These are phyloP conservation scores for Peromyscus californicus DNA, from an alignment of 2,113 vertebrate species.

Conservation along the genomic window DNA sequence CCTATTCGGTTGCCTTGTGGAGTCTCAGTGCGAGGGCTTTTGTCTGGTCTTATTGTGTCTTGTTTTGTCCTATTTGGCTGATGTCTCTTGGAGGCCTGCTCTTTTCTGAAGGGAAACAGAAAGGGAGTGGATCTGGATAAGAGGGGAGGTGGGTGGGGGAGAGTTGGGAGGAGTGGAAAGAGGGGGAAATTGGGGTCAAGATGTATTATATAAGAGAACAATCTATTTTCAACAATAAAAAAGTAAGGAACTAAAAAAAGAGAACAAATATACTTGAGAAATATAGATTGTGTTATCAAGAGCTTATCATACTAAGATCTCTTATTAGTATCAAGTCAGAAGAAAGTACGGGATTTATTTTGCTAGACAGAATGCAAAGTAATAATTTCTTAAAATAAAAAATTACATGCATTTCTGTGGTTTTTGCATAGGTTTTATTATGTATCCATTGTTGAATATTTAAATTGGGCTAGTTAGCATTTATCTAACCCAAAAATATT, in stretches of 20 bases:
- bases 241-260: background rate
- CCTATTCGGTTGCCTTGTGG: background rate
- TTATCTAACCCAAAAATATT: background rate
- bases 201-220: background rate
- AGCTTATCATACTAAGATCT: background rate
- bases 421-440: background rate
- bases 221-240: background rate
- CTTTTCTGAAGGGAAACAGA: background rate
- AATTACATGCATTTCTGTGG: background rate
- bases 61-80: background rate
- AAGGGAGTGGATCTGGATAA: background rate
- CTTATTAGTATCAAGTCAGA: background rate
- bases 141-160: rapidly evolving
- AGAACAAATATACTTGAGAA: background rate
- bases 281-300: background rate
- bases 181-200: background rate
- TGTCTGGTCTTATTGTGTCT: background rate
- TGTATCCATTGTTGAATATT: background rate
- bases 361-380: background rate
- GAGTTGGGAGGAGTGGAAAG: background rate
- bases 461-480: background rate
- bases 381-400: background rate
- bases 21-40: background rate
- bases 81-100: background rate
- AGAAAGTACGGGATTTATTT: background rate